Conservation (phyloP, 2,888 invertebrate species). For the Thera obeliscata region DNA sequence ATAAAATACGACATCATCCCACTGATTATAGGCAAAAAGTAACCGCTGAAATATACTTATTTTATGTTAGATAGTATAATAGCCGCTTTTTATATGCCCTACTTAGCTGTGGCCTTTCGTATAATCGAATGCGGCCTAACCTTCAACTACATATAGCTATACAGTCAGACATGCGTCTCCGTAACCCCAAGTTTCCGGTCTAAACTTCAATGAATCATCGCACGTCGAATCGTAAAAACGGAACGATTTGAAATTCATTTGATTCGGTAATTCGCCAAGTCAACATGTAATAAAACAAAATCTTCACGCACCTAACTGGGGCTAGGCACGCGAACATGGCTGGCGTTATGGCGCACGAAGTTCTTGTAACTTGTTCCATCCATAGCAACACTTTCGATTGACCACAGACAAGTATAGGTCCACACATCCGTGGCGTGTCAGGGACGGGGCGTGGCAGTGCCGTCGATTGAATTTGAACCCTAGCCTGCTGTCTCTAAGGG, state of each 20-base stretch:
- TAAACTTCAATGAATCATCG: constrained; percentile 2
- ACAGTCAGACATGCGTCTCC: neutral
- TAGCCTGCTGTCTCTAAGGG: no score
- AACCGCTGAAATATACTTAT: no score
- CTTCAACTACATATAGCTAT: neutral
- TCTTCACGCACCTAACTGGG: constrained; percentile 28
- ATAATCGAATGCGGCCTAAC: neutral
- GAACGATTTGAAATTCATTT: constrained; percentile 9
- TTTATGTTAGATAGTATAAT: no score
- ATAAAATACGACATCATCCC: no score
- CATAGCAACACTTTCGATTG: neutral
- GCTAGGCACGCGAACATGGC: constrained; percentile 25
- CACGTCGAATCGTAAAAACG: constrained; percentile 7
- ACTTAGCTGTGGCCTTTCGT: no score
- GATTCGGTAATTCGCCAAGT: constrained; percentile 12
- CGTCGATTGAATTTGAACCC: no score
- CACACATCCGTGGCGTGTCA: no score
- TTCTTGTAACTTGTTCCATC: neutral
- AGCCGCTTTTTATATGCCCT: no score
- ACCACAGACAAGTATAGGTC: no score
- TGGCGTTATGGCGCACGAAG: neutral
- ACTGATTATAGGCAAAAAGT: no score
- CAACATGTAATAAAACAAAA: constrained; percentile 14
- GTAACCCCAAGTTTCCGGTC: constrained; percentile 1
- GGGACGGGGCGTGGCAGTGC: no score